Base-by-base conservation (phyloP, 2,113 vertebrate species). In the Centropus bengalensis region DNA sequence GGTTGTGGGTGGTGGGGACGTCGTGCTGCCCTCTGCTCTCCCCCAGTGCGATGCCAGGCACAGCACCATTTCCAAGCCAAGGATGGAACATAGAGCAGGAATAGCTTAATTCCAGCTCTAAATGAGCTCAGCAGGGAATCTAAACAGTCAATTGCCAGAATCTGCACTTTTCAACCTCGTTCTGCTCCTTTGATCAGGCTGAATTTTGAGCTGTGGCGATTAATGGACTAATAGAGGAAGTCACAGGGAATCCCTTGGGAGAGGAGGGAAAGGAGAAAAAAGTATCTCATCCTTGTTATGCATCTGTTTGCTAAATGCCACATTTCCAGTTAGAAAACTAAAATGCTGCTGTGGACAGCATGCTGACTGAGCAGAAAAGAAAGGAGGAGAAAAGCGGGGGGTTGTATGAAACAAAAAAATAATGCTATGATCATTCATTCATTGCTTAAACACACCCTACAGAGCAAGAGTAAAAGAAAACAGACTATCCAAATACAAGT, bases 151-250 rank as follows among this genome's bases (percentile, higher is more conserved):
- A 93, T 91, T 94, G 94, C 94, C 88, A 91, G 93, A 94, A 82
- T 94, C 88, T 91, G 82, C 88, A 88, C 95, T 96, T 95, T 97
- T 92, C 88, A 88, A 96, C 81, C 81, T 91, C 51, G 44, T 97
- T 97, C 91, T 96, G 86, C 80, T 96, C 74, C 94, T 98, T 96
- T 96, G 95, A 97, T 97, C 95, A 95, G 71, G 26, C 85, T 86
- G 82, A 89, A 77, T 96, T 92, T 86, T 96, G 90, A 97, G 89
- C 85, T 93, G 40, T 49, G 49, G 78, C 74, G 89, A 93, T 97
- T 96, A 96, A 95, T 93, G 90, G 94, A 95, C 91, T 92, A 95
- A 93, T 86, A 95, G 93, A 89, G 91, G 95, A 95, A 96, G 88
- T 94, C 91, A 64, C 77, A 52, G 79, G 86, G 84, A 59, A 74